Evolutionary conservation across 2,888 invertebrate genomes (phyloP).

Genomic region (Epirrhoe tristata): DNA sequence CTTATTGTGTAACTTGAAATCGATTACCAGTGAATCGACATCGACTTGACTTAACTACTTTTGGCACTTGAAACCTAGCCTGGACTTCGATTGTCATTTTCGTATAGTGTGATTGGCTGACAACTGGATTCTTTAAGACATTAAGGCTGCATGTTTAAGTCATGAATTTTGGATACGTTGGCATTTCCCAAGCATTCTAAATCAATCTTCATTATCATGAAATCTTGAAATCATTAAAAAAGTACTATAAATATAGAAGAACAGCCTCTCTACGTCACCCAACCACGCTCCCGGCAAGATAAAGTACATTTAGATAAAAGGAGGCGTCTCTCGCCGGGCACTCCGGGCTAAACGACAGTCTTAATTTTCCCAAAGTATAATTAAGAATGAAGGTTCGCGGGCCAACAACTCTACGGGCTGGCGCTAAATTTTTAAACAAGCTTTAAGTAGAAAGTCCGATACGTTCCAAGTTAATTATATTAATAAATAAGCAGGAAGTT

Average conservation of each 20-base stretch:
- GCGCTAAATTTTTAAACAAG: slow-evolving; percentile 82
- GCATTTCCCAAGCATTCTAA: too few relatives aligned
- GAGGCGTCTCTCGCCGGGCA: slow-evolving; percentile 70
- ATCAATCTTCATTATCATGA: too few relatives aligned
- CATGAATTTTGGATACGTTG: too few relatives aligned
- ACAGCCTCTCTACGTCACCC: slow-evolving; percentile 61
- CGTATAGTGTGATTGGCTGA: too few relatives aligned
- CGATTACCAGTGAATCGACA: too few relatives aligned
- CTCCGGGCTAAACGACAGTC: slow-evolving; percentile 83
- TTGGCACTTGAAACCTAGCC: too few relatives aligned
- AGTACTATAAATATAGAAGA: slow-evolving; percentile 3
- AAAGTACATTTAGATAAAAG: slow-evolving; percentile 84
- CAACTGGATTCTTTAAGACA: too few relatives aligned
- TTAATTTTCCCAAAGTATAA: slow-evolving; percentile 86
- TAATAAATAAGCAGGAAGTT: slow-evolving; percentile 71
- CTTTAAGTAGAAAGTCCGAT: slow-evolving; percentile 82
- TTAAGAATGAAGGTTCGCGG: slow-evolving; percentile 83
- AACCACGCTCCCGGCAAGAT: slow-evolving; percentile 69
- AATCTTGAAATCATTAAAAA: neutral
- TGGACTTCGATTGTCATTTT: too few relatives aligned
- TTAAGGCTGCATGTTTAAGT: too few relatives aligned
- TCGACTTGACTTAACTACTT: too few relatives aligned
- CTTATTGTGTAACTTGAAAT: too few relatives aligned
- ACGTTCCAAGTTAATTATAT: slow-evolving; percentile 79
- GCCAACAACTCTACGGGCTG: slow-evolving; percentile 70